Percentiles rank a stretch among this genome's conserved stretches.
Conservation (phyloP, 2,113 vertebrate genomes). For the Takifugu bimaculatus region DNA sequence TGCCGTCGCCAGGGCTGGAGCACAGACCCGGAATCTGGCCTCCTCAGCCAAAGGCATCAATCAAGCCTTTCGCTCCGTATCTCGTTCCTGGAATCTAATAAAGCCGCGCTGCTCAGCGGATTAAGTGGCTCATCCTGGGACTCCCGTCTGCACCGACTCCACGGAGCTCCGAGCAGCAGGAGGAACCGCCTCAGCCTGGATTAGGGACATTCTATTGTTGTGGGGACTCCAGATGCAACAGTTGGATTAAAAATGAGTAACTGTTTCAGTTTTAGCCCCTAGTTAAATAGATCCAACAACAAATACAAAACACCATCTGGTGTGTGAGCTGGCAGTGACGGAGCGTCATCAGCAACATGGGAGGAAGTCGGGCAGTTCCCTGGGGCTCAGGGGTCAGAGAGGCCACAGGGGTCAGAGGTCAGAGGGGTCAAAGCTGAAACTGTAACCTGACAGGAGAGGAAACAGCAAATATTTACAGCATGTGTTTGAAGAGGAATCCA, state of each 20-base stretch:
- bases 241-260: conserved; percentile 5
- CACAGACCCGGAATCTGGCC: not conserved
- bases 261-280: too few species aligned
- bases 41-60: conserved; percentile 14
- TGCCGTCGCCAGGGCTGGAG: conserved; percentile 6
- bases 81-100: conserved; percentile 3
- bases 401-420: not conserved
- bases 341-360: too few species aligned
- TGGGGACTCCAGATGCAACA: conserved; percentile 15
- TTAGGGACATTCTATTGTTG: too few species aligned
- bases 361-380: too few species aligned
- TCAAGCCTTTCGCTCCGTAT: not conserved
- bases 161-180: too few species aligned
- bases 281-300: not conserved
- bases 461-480: conserved; percentile 1
- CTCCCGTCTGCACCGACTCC: conserved; percentile 2
- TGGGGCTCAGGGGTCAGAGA: too few species aligned
- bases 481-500: conserved; percentile 2
- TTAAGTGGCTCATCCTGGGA: conserved; percentile 27
- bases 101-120: too few species aligned
- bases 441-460: conserved; percentile 1
- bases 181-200: too few species aligned
- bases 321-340: not conserved
- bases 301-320: conserved; percentile 13
- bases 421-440: not conserved